Base-by-base conservation (phyloP, 2,113 vertebrate species). In the Eudyptes chrysolophus region DNA sequence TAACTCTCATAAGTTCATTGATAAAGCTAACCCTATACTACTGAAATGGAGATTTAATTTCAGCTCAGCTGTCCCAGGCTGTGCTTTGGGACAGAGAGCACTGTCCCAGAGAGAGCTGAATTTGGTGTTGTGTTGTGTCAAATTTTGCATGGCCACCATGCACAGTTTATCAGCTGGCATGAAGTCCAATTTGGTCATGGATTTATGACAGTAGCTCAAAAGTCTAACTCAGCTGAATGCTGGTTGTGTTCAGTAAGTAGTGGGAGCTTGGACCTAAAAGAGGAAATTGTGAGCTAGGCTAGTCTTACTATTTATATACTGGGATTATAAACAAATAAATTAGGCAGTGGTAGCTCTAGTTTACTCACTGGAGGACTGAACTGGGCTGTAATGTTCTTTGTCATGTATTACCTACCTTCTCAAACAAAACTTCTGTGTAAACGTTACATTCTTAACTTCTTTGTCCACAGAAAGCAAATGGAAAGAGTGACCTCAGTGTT, bases 401-500 rank as follows among this genome's bases (percentile, higher is more conserved):
- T 52, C 38, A 3, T 75, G 64, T 81, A 16, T 77, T 58, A 74
- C 32, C 51, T 78, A 26, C 32, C 51, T 96, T 87, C 60, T 88
- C 76, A 96, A 94, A 74, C 44, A 94, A 48, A 86, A 79, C 30
- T 89, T 88, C 19, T 64, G 57, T 87, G 79, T 83, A 89, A 75
- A 82, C 72, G 42, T 75, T 90, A 60, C 12, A 22, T 84, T 94
- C 72, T 91, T 79, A 64, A 69, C 79, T 87, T 46, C 55, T 85
- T 90, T 92, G 64, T 90, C 76, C 55, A 75, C 60, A 75, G 57
- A 91, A 92, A 90, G 60, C 36, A 78, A 94, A 96, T 94, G 60
- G 72, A 89, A 87, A 71, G 51, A 79, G 49, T 76, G 83, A 95
- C 83, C 72, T 95, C 27, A 24, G 69, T 94, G 88, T 94, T 96